These are phyloP conservation scores for Euschistus heros DNA, from an alignment of 1,140 invertebrate species.

Conservation along the genomic window DNA sequence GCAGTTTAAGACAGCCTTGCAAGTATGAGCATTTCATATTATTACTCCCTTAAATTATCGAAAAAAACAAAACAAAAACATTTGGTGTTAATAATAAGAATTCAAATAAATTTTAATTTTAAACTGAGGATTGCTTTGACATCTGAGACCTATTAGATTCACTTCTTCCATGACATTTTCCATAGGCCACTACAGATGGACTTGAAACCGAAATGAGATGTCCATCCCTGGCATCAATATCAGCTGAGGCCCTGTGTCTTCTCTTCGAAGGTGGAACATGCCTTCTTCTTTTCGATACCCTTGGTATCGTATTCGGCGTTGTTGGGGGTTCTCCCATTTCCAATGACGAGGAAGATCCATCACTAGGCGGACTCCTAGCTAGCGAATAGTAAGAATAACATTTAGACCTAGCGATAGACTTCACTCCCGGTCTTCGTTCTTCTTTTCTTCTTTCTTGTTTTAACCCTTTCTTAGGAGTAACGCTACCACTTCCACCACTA, in stretches of 20 bases:
- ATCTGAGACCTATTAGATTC: constrained; percentile 22
- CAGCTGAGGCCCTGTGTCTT: constrained; percentile 26
- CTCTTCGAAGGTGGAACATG: constrained; percentile 27
- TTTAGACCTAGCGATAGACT: constrained; percentile 30
- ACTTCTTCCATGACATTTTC: constrained; percentile 18
- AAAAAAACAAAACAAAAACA: no score
- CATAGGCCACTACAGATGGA: constrained; percentile 28
- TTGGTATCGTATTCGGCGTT: constrained; percentile 32
- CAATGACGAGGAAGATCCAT: constrained; percentile 32
- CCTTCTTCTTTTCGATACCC: constrained; percentile 31
- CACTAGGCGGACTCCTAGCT: constrained; percentile 33
- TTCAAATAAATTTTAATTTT: constrained; percentile 1
- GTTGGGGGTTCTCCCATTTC: constrained; percentile 30
- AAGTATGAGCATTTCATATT: constrained; percentile 6
- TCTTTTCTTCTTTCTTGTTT: constrained; percentile 23
- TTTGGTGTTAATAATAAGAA: no score
- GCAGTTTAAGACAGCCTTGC: constrained; percentile 5
- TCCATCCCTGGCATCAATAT: constrained; percentile 26
- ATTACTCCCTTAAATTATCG: not conserved
- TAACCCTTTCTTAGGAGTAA: constrained; percentile 8
- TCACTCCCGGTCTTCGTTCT: constrained; percentile 12
- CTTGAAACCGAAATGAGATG: constrained; percentile 28
- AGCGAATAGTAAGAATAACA: constrained; percentile 34
- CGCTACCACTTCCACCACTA: not conserved
- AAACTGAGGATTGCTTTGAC: constrained; percentile 30